Base-by-base conservation (phyloP, 2,113 vertebrate genomes). In the Brienomyrus longianalis region DNA sequence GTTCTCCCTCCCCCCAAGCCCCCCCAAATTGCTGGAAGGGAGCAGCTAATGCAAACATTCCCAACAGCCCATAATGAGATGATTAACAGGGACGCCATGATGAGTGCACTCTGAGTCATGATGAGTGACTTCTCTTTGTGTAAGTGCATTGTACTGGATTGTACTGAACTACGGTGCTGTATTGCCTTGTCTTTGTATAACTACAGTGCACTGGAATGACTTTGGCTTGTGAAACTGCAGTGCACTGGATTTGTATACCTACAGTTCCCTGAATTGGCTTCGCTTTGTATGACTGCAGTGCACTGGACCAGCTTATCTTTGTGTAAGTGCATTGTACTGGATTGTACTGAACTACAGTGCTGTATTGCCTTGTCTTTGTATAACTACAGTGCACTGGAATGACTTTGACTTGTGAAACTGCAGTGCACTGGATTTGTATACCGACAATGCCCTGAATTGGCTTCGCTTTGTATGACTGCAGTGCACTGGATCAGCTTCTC, bases 41-140 rank as follows among this genome's bases (percentile, higher is more conserved):
- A 13, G 5, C n/a, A 27, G 66, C 66, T 77, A 88, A 88, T 88
- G 48, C 45, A 88, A 51, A 77, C 45, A 88, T 77, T 66, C 70
- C 62, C 62, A 31, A 51, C 48, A 77, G 23, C 62, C 66, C 45
- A 88, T 88, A 88, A 88, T 88, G 50, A 77, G 43, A 80, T 15
- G 27, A 51, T 88, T 77, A 80, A 50, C 48, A 70, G 56, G 66
- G 88, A 88, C 1, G 45, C 74, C 47, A 51, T 15, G 39, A 19
- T 83, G 80, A 45, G 19, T 56, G 52, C 39, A 83, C 9, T 31
- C 1, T 31, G 31, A 31, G 31, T 31, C 47, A 50, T 15, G 39
- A 19, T 83, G 77, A 45, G 19, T 56, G 52, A 15, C 4, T 54
- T 54, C 3, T 54, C 17, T 19, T 19, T 59, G 21, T 59, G 39